Conservation (phyloP, 92 coral and sea anemone genomes). For the Anthopleura xanthogrammica region DNA sequence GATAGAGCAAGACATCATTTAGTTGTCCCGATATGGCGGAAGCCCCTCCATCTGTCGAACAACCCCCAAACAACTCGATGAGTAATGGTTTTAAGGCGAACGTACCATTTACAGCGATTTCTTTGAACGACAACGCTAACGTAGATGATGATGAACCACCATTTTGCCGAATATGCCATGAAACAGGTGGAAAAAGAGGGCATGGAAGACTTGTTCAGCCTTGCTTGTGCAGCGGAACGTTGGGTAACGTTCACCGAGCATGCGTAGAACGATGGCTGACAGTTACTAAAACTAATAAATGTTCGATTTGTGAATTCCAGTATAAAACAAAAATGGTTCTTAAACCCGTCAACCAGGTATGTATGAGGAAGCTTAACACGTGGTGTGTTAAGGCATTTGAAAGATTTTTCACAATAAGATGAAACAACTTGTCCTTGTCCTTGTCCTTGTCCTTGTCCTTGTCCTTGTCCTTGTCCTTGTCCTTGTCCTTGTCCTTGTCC, state of each 20-base stretch:
- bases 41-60: neutral
- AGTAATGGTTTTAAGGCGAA: neutral
- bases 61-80: neutral
- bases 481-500: too few species aligned
- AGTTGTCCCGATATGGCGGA: neutral
- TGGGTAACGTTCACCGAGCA: constrained; percentile 28
- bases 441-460: too few species aligned
- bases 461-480: too few species aligned
- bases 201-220: constrained; percentile 17
- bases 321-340: constrained; percentile 6
- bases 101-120: constrained; percentile 13
- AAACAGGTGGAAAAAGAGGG: neutral
- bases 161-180: constrained; percentile 35
- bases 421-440: too few species aligned
- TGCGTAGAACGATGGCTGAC: constrained; percentile 42
- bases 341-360: constrained; percentile 28
- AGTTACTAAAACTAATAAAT: constrained; percentile 8
- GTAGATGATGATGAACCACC: neutral
- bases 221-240: constrained; percentile 36
- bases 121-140: constrained; percentile 6
- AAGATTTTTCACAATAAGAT: too few species aligned
- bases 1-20: neutral
- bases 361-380: neutral
- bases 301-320: constrained; percentile 25
- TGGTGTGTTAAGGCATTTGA: neutral